Conservation (phyloP, 2,888 invertebrate species). For the Crepidodera aurea region DNA sequence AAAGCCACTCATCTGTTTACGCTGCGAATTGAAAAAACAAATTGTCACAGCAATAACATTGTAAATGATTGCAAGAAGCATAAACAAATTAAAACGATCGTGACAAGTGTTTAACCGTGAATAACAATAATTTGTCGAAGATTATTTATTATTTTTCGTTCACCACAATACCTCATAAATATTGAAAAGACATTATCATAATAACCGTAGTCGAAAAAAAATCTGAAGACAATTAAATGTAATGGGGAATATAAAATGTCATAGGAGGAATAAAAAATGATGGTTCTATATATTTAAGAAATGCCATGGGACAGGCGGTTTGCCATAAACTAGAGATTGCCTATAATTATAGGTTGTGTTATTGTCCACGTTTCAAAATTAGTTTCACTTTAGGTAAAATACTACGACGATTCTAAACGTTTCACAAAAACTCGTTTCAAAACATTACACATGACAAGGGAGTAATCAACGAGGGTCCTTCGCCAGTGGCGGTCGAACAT, state of each 20-base stretch:
- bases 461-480: conserved; percentile 38
- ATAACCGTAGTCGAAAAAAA: conserved; percentile 31
- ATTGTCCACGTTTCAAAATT: conserved; percentile 58
- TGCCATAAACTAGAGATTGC: conserved; percentile 58
- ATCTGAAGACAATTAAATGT: conserved; percentile 34
- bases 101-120: conserved; percentile 27
- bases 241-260: conserved; percentile 48
- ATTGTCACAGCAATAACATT: conserved; percentile 22
- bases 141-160: conserved; percentile 31
- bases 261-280: conserved; percentile 51
- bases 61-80: conserved; percentile 17
- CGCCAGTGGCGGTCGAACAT: conserved; percentile 33
- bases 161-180: conserved; percentile 37
- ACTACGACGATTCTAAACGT: conserved; percentile 49
- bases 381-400: conserved; percentile 57
- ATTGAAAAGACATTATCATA: conserved; percentile 36
- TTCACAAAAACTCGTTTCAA: conserved; percentile 52
- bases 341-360: conserved; percentile 59
- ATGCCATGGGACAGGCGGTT: conserved; percentile 52
- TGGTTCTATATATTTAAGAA: conserved; percentile 53
- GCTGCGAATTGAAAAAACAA: conserved; percentile 17
- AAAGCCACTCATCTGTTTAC: conserved; percentile 19
- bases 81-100: conserved; percentile 35
- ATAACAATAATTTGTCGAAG: conserved; percentile 33
- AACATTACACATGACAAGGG: conserved; percentile 48